Percentiles rank a stretch among this genome's conserved stretches.
Evolutionary conservation across 2,113 vertebrate species (phyloP).

Genomic region (Syngnathus floridae): DNA sequence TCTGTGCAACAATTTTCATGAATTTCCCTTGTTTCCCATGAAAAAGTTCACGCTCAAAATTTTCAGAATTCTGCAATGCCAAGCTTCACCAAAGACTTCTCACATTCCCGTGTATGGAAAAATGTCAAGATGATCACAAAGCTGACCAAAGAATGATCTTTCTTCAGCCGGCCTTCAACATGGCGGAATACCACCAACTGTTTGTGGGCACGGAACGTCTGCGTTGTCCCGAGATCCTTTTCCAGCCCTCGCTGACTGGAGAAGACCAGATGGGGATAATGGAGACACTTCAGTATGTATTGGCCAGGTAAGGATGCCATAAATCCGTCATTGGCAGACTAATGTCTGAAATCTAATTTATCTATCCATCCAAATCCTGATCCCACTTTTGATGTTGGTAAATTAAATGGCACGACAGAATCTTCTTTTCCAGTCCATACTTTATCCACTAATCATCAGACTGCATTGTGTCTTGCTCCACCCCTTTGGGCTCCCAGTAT

Average conservation of each 20-base stretch:
- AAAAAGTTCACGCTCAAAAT: too few relatives aligned
- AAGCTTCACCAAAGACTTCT: too few relatives aligned
- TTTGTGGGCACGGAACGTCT: conserved; percentile 94
- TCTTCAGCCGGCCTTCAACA: conserved; percentile 84
- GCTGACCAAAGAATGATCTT: background rate
- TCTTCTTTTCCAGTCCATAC: too few relatives aligned
- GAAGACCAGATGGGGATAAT: conserved; percentile 94
- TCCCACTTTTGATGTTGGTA: too few relatives aligned
- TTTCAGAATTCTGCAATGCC: too few relatives aligned
- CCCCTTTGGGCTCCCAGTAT: too few relatives aligned
- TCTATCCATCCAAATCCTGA: background rate
- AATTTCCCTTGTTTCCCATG: too few relatives aligned
- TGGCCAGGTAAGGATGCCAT: conserved; percentile 76
- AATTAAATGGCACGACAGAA: too few relatives aligned
- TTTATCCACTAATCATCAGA: too few relatives aligned
- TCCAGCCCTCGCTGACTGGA: conserved; percentile 91
- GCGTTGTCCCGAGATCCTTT: conserved; percentile 87
- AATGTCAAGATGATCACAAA: background rate
- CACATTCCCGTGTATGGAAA: too few relatives aligned
- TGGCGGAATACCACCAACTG: conserved; percentile 95
- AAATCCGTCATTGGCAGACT: background rate
- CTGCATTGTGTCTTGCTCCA: too few relatives aligned
- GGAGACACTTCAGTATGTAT: conserved; percentile 86
- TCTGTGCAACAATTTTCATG: too few relatives aligned
- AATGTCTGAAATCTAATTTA: background rate